A percentile compares a stretch with the other conserved stretches of the same genome.
phyloP scores from a whole-genome alignment of 2,888 invertebrate genomes.

The Rhingia campestris region DNA sequence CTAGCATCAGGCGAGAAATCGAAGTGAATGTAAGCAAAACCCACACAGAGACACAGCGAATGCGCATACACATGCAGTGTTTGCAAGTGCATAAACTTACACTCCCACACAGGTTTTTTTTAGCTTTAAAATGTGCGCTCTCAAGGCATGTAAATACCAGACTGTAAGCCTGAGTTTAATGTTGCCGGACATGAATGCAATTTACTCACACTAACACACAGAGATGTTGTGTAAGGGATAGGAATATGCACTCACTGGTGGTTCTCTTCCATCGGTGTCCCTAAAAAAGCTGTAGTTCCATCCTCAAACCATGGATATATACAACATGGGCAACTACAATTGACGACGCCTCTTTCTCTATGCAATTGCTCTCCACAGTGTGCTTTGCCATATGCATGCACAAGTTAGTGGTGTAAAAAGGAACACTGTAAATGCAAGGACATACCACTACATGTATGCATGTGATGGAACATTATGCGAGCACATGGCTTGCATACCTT shows the following conservation, averaged over 20 bases:
- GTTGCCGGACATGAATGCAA: conserved; percentile 73
- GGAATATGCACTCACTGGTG: conserved; percentile 37
- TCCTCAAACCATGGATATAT: conserved; percentile 25
- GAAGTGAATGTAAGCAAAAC: conserved; percentile 65
- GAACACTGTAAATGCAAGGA: conserved; percentile 71
- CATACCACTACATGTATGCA: conserved; percentile 46
- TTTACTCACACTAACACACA: conserved; percentile 31
- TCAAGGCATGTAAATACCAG: conserved; percentile 65
- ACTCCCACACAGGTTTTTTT: conserved; percentile 75
- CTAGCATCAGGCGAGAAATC: conserved; percentile 58
- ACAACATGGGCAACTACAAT: conserved; percentile 28
- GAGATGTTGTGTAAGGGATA: conserved; percentile 25
- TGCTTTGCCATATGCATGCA: conserved; percentile 46
- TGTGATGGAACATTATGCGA: conserved; percentile 31
- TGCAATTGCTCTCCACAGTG: conserved; percentile 45
- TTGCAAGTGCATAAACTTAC: conserved; percentile 79
- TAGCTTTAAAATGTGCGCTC: conserved; percentile 53
- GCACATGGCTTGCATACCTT: conserved; percentile 50
- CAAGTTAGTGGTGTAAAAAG: conserved; percentile 69
- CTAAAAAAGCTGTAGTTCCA: conserved; percentile 41
- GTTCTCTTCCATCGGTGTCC: conserved; percentile 54
- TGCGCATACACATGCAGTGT: conserved; percentile 74
- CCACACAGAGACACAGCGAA: conserved; percentile 61
- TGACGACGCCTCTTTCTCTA: conserved; percentile 72
- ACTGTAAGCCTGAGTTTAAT: conserved; percentile 60